Conservation (phyloP, 1,140 invertebrate genomes). For the Drosophila kikkawai region DNA sequence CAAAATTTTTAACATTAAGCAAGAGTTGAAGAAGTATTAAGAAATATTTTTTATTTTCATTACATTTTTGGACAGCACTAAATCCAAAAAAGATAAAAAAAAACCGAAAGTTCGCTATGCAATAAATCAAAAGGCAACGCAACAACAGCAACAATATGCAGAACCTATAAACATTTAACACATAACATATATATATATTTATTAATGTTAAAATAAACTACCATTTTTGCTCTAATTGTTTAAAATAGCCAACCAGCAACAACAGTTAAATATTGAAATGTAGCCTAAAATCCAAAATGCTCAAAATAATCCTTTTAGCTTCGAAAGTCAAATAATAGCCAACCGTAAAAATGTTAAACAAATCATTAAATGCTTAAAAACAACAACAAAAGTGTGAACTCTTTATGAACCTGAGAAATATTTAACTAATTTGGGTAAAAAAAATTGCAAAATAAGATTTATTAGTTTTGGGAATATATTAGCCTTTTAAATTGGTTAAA, state of each 20-base stretch:
- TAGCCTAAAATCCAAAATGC: constrained; percentile 66
- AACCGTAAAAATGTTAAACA: constrained; percentile 74
- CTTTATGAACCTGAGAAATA: not conserved
- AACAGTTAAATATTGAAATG: constrained; percentile 64
- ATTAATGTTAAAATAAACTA: constrained; percentile 59
- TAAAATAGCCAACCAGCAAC: constrained; percentile 57
- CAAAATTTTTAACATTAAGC: constrained; percentile 76
- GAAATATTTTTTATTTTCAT: constrained; percentile 36
- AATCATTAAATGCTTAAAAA: constrained; percentile 63
- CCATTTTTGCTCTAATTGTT: constrained; percentile 59
- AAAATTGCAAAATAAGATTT: no score
- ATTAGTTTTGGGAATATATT: no score
- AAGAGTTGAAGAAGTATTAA: constrained; percentile 17
- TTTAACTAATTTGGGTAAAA: not conserved
- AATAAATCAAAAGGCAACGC: constrained; percentile 56
- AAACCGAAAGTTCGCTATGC: constrained; percentile 55
- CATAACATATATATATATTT: constrained; percentile 52
- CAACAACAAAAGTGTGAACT: not conserved
- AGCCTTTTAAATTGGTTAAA: no score
- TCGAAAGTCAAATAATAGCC: constrained; percentile 78
- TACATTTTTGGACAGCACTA: constrained; percentile 59
- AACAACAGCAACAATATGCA: constrained; percentile 61
- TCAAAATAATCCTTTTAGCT: constrained; percentile 76
- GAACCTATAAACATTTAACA: constrained; percentile 36
- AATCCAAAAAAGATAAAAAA: constrained; percentile 34